These are phyloP conservation scores for Corythornis cristatus DNA, from an alignment of 2,113 vertebrate genomes.

Conservation along the genomic window DNA sequence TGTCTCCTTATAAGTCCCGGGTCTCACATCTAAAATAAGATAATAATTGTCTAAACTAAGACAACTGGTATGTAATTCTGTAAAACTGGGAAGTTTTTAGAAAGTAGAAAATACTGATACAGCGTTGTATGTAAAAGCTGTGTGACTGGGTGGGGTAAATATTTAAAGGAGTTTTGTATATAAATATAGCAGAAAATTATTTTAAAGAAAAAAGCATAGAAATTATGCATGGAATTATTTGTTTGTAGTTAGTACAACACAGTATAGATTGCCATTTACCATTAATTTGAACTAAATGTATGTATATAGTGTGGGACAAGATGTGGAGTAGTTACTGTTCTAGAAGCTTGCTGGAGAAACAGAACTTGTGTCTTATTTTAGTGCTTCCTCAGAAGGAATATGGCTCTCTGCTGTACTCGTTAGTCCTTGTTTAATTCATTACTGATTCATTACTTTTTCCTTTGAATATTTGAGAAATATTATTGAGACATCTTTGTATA, in stretches of 20 bases:
- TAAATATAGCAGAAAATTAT: not conserved
- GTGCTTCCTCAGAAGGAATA: not conserved
- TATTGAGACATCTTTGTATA: conserved; percentile 3
- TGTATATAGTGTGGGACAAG: not conserved
- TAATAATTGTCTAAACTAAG: too few relatives aligned
- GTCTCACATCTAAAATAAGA: too few relatives aligned
- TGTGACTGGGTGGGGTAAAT: not conserved
- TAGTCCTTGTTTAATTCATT: not conserved
- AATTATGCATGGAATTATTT: not conserved
- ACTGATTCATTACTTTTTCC: not conserved
- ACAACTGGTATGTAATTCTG: not conserved
- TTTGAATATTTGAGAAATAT: not conserved
- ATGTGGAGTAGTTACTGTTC: not conserved
- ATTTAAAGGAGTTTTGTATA: not conserved
- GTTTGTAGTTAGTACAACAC: not conserved
- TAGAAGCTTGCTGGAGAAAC: not conserved
- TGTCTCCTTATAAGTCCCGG: too few relatives aligned
- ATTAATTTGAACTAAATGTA: not conserved
- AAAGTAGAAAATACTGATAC: not conserved
- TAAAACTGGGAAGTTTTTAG: not conserved
- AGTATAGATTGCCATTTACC: not conserved
- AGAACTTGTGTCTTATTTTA: not conserved
- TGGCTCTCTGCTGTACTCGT: not conserved
- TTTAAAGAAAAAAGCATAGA: not conserved
- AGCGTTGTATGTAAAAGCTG: not conserved